A percentile compares a stretch with the other conserved stretches of the same genome.
Conservation (phyloP, 1,140 invertebrate species). For the Teleogryllus occipitalis region DNA sequence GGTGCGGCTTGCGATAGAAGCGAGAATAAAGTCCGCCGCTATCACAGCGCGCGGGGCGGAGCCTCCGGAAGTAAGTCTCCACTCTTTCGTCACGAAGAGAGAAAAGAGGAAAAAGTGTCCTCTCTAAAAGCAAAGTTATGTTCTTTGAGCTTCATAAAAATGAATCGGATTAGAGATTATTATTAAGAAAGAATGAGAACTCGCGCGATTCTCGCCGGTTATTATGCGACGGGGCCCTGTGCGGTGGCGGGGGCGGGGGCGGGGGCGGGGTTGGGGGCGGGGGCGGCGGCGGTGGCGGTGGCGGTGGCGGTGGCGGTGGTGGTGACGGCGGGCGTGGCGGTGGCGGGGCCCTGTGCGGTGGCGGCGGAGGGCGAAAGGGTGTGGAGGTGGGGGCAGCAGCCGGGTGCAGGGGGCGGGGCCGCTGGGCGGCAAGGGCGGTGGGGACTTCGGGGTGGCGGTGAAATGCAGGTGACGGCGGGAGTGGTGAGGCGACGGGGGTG, state of each 20-base stretch:
- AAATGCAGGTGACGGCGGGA: too few relatives aligned
- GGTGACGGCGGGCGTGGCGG: background rate
- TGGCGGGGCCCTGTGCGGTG: background rate
- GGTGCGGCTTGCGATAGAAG: too few relatives aligned
- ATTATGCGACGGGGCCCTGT: background rate
- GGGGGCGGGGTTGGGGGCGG: too few relatives aligned
- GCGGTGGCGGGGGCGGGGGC: background rate
- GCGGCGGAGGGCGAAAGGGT: too few relatives aligned
- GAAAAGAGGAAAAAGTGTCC: slow-evolving; percentile 12
- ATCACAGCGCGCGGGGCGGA: background rate
- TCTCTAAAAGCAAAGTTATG: slow-evolving; percentile 19
- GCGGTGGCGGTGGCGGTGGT: background rate
- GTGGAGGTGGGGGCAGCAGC: too few relatives aligned
- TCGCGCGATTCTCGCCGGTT: background rate
- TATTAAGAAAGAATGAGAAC: slow-evolving; percentile 11
- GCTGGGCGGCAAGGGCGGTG: too few relatives aligned
- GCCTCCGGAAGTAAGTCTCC: background rate
- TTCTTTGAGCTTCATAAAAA: slow-evolving; percentile 13
- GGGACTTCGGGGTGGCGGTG: too few relatives aligned
- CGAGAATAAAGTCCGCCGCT: background rate
- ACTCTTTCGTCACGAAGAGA: background rate
- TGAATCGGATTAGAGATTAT: slow-evolving; percentile 20
- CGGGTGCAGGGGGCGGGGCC: too few relatives aligned
- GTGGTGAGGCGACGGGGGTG: too few relatives aligned
- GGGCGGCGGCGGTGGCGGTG: too few relatives aligned